Percentiles rank a stretch among this genome's conserved stretches.
Evolutionary conservation across 2,113 vertebrate species (phyloP).

Genomic region (Podarcis raffonei): DNA sequence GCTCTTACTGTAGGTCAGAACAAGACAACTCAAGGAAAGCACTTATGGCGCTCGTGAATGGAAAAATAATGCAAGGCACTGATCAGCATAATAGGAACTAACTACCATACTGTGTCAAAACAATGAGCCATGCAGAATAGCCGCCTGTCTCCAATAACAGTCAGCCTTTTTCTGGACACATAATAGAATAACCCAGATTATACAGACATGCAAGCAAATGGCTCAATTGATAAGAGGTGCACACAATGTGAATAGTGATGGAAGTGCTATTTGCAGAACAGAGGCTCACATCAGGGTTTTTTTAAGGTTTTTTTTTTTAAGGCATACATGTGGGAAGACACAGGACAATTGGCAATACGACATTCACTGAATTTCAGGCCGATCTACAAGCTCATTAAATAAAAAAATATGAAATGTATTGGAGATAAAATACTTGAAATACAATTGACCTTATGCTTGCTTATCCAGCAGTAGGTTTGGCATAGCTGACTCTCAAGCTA

Average conservation of each 20-base stretch:
- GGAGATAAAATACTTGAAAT: neutral
- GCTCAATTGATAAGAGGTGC: neutral
- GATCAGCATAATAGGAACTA: neutral
- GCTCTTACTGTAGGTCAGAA: neutral
- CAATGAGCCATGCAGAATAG: neutral
- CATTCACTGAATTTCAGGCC: neutral
- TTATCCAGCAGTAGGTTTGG: neutral
- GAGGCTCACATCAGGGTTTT: neutral
- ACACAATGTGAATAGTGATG: neutral
- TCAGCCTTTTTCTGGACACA: neutral
- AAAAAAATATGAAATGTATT: neutral
- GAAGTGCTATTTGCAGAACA: neutral
- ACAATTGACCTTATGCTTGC: neutral
- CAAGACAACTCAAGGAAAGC: neutral
- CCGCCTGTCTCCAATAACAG: neutral
- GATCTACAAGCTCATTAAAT: neutral
- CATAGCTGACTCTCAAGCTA: neutral
- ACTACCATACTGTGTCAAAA: neutral
- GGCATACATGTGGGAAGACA: neutral
- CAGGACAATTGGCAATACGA: neutral
- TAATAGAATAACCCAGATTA: neutral
- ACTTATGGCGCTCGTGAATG: neutral
- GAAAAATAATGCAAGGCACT: conserved; percentile 7
- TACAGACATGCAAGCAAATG: neutral
- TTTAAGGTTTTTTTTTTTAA: neutral